phyloP scores from a whole-genome alignment of 2,797 vertebrate genomes.

The Enteromius viviparus region DNA sequence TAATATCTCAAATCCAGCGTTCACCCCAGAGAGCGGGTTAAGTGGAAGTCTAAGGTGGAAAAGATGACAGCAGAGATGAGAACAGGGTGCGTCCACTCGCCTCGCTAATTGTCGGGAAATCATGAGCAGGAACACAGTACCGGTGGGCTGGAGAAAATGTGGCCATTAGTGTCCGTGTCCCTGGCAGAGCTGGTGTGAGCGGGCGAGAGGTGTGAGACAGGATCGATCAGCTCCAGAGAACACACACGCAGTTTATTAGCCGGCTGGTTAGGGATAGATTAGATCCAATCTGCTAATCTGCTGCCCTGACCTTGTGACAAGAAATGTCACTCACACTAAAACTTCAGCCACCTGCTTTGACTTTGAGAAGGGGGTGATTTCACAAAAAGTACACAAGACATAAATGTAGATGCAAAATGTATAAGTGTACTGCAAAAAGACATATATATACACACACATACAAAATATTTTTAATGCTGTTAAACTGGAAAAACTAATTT shows the following conservation, averaged over 20 bases:
- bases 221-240: slow-evolving; percentile 51
- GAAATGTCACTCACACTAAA: slow-evolving; percentile 52
- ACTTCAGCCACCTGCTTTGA: slow-evolving; percentile 55
- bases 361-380: slow-evolving; percentile 30
- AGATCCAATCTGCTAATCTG: slow-evolving; percentile 62
- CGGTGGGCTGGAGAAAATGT: slow-evolving; percentile 58
- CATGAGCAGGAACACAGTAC: slow-evolving; percentile 48
- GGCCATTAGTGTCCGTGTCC: slow-evolving; percentile 57
- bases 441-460: too few species aligned
- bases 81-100: slow-evolving; percentile 1
- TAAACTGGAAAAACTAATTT: too few species aligned
- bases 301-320: slow-evolving; percentile 53
- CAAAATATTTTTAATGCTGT: too few species aligned
- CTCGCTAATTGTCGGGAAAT: slow-evolving; percentile 61
- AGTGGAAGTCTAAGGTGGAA: slow-evolving; percentile 64
- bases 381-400: not conserved
- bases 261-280: slow-evolving; percentile 56
- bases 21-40: slow-evolving; percentile 69
- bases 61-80: slow-evolving; percentile 37
- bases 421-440: not conserved
- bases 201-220: slow-evolving; percentile 55
- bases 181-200: slow-evolving; percentile 50
- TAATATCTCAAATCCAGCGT: slow-evolving; percentile 24
- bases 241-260: slow-evolving; percentile 56
- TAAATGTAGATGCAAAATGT: not conserved